Conservation (phyloP, 2,797 vertebrate genomes). For the Smutsia gigantea region DNA sequence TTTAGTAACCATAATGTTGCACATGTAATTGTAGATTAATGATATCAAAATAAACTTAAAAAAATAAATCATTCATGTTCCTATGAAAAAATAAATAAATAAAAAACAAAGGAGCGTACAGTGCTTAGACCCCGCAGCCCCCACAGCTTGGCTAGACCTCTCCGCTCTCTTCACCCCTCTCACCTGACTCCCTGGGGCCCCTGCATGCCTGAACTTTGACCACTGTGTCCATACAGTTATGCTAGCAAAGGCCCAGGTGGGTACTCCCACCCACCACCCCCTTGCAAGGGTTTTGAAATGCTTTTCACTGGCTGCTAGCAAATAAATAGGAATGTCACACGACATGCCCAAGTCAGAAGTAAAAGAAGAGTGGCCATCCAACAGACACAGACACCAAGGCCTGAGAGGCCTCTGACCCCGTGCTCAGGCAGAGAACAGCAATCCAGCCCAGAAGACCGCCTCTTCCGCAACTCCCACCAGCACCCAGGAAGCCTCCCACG, state of each 20-base stretch:
- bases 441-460: background rate
- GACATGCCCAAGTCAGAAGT: background rate
- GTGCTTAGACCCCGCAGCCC: background rate
- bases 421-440: background rate
- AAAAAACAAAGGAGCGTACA: too few species aligned
- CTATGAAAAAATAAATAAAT: too few species aligned
- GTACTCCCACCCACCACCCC: background rate
- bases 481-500: background rate
- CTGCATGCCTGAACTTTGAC: background rate
- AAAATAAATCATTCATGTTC: too few species aligned
- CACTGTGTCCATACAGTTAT: background rate
- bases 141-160: background rate
- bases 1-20: too few species aligned
- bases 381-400: background rate
- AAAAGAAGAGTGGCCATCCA: background rate
- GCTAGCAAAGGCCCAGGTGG: background rate
- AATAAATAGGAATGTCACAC: background rate
- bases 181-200: background rate
- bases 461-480: too few species aligned
- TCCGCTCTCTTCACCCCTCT: background rate
- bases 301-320: background rate
- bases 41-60: too few species aligned
- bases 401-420: background rate
- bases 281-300: background rate
- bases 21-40: too few species aligned